Percentiles rank a stretch among this genome's conserved stretches.
Conservation (phyloP, 2,113 vertebrate genomes). For the Daubentonia madagascariensis region DNA sequence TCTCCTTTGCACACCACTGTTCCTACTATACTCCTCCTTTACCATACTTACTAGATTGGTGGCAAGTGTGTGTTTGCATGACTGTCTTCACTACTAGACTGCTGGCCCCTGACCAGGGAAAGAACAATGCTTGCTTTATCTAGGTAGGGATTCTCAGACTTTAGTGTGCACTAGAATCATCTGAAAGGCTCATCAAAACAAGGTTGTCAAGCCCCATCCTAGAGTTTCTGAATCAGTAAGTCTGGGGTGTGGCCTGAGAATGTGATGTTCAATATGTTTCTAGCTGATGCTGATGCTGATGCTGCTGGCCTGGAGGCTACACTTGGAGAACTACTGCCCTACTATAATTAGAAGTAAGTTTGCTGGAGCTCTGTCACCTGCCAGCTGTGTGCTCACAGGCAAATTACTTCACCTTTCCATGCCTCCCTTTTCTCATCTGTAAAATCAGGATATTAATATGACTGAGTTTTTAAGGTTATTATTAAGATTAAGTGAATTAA, state of each 20-base stretch:
- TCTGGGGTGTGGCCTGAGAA: neutral
- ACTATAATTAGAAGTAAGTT: fast-evolving
- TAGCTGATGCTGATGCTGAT: neutral
- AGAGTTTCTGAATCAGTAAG: neutral
- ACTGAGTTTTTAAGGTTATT: neutral
- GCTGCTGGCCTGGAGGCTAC: neutral
- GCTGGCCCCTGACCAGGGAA: neutral
- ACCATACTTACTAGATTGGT: neutral
- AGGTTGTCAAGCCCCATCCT: neutral
- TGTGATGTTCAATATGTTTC: neutral
- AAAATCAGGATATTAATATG: neutral
- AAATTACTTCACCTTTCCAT: neutral
- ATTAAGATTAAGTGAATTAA: neutral
- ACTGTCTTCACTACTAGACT: neutral
- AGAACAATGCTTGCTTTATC: neutral
- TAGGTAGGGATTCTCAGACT: neutral
- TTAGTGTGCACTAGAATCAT: neutral
- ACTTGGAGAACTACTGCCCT: neutral
- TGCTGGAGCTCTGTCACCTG: neutral
- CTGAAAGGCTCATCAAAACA: neutral
- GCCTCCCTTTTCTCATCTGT: neutral
- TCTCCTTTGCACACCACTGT: neutral
- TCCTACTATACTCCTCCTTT: neutral
- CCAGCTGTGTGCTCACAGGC: neutral
- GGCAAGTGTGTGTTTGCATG: neutral